Percentiles rank a stretch among this genome's conserved stretches.
phyloP scores from a whole-genome alignment of 2,888 invertebrate genomes.

The Pogonocherus hispidulus region DNA sequence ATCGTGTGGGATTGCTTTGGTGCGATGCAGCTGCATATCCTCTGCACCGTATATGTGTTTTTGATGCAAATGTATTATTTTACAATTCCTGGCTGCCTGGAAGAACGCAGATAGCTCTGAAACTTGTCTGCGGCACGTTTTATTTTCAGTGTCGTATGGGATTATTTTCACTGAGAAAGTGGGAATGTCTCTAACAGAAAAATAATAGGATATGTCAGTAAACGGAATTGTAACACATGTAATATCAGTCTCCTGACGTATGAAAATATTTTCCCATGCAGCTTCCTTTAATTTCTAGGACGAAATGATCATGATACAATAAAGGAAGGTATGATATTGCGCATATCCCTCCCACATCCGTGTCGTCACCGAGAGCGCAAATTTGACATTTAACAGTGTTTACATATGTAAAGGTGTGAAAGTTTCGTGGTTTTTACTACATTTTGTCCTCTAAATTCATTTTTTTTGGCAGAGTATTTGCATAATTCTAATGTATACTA shows the following conservation, averaged over 20 bases:
- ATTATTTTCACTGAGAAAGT: neutral
- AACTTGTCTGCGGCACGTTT: constrained; percentile 3
- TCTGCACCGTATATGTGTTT: neutral
- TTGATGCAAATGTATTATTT: constrained; percentile 18
- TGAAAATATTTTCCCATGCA: neutral
- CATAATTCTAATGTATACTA: no score
- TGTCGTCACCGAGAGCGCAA: no score
- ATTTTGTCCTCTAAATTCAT: no score
- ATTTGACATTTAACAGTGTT: no score
- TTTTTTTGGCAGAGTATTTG: no score
- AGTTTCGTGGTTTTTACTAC: no score
- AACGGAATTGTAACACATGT: neutral
- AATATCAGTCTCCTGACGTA: neutral
- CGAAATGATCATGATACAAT: no score
- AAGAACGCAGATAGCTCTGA: neutral
- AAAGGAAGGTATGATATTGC: no score
- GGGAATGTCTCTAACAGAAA: neutral
- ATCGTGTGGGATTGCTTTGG: neutral
- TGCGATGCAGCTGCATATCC: neutral
- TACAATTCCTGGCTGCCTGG: constrained; percentile 2
- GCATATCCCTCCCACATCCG: no score
- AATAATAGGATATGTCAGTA: constrained; percentile 3
- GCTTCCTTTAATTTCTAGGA: neutral
- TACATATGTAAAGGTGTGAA: no score
- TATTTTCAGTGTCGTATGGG: neutral